Percentiles rank a stretch among this genome's conserved stretches.
These are phyloP conservation scores for Ommatoiulus sabulosus DNA, from an alignment of 2,888 invertebrate genomes.

Conservation along the genomic window DNA sequence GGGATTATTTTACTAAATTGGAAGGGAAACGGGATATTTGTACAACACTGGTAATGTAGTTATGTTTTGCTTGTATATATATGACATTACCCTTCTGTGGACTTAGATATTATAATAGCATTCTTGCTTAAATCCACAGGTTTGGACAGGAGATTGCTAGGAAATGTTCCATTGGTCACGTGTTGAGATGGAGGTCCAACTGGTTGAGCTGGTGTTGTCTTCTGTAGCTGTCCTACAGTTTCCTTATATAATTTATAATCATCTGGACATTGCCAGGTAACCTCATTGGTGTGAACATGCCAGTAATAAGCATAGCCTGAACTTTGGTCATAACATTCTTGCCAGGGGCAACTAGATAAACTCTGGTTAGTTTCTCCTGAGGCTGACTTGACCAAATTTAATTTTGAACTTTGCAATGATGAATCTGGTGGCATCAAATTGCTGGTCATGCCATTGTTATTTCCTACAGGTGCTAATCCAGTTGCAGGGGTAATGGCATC, in stretches of 20 bases:
- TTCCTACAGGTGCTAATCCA: neutral
- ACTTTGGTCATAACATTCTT: conserved; percentile 75
- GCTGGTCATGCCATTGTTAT: neutral
- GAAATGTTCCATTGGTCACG: neutral
- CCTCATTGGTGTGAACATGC: conserved; percentile 75
- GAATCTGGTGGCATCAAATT: neutral
- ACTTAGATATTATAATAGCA: conserved; percentile 42
- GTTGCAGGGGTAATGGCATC: conserved; percentile 50
- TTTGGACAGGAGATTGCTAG: neutral
- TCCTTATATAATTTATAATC: conserved; percentile 66
- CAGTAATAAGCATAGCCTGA: conserved; percentile 76
- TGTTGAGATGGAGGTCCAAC: conserved; percentile 42
- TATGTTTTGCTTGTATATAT: conserved; percentile 17
- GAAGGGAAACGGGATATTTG: neutral
- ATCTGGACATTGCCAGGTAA: conserved; percentile 75
- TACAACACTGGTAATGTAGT: neutral
- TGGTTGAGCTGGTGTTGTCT: conserved; percentile 23
- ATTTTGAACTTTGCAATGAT: neutral
- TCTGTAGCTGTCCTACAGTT: conserved; percentile 5
- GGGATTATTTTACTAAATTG: conserved; percentile 60
- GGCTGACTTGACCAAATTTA: neutral
- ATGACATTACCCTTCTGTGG: conserved; percentile 59
- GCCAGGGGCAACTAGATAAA: conserved; percentile 69
- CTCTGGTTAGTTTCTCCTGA: neutral
- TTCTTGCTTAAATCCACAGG: conserved; percentile 44